Evolutionary conservation across 2,113 vertebrate species (phyloP).

Genomic region (Ctenodactylus gundi): DNA sequence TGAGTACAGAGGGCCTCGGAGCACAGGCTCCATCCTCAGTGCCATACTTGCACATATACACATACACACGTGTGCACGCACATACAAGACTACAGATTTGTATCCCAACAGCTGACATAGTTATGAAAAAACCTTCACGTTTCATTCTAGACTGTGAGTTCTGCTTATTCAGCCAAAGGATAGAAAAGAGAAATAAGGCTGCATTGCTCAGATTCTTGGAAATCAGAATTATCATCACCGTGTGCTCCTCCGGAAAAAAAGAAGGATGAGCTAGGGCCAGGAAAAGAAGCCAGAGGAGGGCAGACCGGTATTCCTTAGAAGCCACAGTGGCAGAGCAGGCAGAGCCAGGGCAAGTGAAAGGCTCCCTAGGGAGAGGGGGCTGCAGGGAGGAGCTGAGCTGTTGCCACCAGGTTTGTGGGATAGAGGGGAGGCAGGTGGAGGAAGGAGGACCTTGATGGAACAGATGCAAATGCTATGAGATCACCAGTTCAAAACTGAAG

Average conservation of each 20-base stretch:
- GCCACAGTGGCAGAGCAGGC: neutral
- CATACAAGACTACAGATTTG: neutral
- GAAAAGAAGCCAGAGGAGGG: neutral
- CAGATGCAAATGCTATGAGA: neutral
- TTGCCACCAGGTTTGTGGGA: no score
- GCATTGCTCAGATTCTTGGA: neutral
- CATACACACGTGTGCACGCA: fast-evolving
- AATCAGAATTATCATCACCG: neutral
- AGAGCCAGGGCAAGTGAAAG: neutral
- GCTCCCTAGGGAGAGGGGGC: neutral
- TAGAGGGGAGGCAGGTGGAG: no score
- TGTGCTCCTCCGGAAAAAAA: no score
- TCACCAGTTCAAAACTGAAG: neutral
- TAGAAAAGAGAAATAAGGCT: no score
- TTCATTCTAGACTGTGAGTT: neutral
- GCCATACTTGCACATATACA: no score
- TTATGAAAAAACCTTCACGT: neutral
- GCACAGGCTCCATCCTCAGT: neutral
- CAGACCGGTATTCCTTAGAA: no score
- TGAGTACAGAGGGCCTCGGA: neutral
- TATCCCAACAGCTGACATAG: fast-evolving
- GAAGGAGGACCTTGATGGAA: neutral
- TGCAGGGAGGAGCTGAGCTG: no score
- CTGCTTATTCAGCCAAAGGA: fast-evolving
- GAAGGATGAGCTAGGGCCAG: neutral